Base-by-base conservation (phyloP, 2,113 vertebrate genomes). In the Sylvietta virens region DNA sequence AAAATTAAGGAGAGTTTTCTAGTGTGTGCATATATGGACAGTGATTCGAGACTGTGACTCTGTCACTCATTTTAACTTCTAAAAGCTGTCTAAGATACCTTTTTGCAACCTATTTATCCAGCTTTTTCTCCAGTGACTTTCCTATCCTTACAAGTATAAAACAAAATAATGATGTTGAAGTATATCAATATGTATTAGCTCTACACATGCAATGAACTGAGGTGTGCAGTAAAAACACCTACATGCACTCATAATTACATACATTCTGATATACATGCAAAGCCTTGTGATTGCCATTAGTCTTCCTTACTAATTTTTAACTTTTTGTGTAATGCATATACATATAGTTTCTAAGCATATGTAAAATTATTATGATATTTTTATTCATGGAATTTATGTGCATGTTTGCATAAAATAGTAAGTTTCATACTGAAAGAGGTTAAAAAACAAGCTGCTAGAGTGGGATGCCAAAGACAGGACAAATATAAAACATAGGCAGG, bases 1-100 rank as follows among this genome's bases (percentile, higher is more conserved):
- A 94, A 91, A 92, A 92, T 86, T 81, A 91, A n/a, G 48, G 27
- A 71, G 15, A 56, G 11, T 74, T 92, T 94, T 86, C 47, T 78
- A 62, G 39, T 15, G 17, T 78, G 60, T 65, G 37, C 8, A 5
- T 28, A 40, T 8, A 40, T 10, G 17, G 35, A 73, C 42, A 72
- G 6, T 28, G 30, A 81, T 81, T 71, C 44, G 42, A 84, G 47
- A 37, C 18, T 57, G 47, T 87, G 45, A 71, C 21, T 54, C 50
- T 37, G 24, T 53, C 54, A 54, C 24, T 66, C 39, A 62, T 82
- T 88, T 94, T 70, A 53, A 35, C 2, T 56, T 58, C n/a, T 66
- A 18, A 67, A 58, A 76, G 7, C 11, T 82, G 33, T 73, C 21
- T 40, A 45, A 39, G 24, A 6, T 86, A 40, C 44, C 15, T 76